Evolutionary conservation across 2,888 invertebrate genomes (phyloP).

Genomic region (Salpingus planirostris): DNA sequence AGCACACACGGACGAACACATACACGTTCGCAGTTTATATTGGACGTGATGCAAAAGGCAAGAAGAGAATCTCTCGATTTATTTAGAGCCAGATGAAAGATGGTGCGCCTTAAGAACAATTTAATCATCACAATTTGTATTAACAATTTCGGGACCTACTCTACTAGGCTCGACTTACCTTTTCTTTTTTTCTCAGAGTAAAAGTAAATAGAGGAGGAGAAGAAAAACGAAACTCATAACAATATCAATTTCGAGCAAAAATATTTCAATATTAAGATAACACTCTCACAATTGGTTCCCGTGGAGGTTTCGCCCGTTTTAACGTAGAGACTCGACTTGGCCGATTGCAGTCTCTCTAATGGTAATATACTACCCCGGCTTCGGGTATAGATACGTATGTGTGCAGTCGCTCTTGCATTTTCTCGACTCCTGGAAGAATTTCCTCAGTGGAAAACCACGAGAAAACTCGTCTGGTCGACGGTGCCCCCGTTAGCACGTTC

Average conservation of each 20-base stretch:
- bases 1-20: conserved; percentile 42
- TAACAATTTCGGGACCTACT: too few species aligned
- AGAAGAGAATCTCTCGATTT: too few species aligned
- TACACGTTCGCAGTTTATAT: too few species aligned
- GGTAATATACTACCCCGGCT: conserved; percentile 38
- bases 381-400: conserved; percentile 38
- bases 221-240: conserved; percentile 27
- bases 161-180: too few species aligned
- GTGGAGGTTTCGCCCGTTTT: conserved; percentile 2
- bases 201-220: too few species aligned
- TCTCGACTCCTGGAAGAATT: too few species aligned
- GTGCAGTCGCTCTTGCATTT: conserved; percentile 21
- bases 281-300: conserved; percentile 14
- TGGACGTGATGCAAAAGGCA: too few species aligned
- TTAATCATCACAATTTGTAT: too few species aligned
- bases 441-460: neutral
- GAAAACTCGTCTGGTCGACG: conserved; percentile 17
- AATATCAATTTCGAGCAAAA: conserved; percentile 31
- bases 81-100: too few species aligned
- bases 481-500: conserved; percentile 35
- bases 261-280: conserved; percentile 32
- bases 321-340: conserved; percentile 20
- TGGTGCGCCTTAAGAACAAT: too few species aligned
- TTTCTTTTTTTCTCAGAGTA: too few species aligned
- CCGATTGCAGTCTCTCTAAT: conserved; percentile 33